Evolutionary conservation across 2,888 invertebrate genomes (phyloP).

Genomic region (Schizotus pectinicornis): DNA sequence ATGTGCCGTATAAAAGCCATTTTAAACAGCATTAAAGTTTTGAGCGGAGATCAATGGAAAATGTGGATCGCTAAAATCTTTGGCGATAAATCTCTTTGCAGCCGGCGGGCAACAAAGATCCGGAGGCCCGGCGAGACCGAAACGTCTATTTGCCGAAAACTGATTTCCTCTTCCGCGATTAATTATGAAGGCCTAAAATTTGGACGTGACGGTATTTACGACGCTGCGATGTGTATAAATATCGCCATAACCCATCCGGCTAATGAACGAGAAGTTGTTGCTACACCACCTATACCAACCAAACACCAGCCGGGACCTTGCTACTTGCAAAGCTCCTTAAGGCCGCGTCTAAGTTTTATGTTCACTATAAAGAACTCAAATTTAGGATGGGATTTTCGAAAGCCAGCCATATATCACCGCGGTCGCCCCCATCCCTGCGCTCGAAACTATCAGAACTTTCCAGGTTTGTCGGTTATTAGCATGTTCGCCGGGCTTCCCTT

Average conservation of each 20-base stretch:
- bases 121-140: not conserved
- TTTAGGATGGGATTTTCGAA: conserved; percentile 44
- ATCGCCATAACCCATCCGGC: too few relatives aligned
- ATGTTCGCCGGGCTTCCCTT: not conserved
- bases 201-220: too few relatives aligned
- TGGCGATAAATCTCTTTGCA: conserved; percentile 36
- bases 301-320: conserved; percentile 10
- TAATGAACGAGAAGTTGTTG: too few relatives aligned
- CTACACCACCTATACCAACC: too few relatives aligned
- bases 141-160: not conserved
- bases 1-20: conserved; percentile 43
- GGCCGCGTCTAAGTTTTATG: conserved; percentile 44
- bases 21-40: conserved; percentile 48
- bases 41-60: conserved; percentile 45
- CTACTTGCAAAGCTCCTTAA: conserved; percentile 38
- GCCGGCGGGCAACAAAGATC: conserved; percentile 10
- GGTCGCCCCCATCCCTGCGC: not conserved
- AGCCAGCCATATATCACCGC: conserved; percentile 40
- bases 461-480: conserved; percentile 4
- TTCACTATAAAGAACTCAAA: conserved; percentile 45
- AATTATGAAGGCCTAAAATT: too few relatives aligned
- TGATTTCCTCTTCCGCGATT: not conserved
- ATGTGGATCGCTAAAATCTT: conserved; percentile 45
- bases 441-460: conserved; percentile 20
- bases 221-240: too few relatives aligned